phyloP scores from a whole-genome alignment of 2,888 invertebrate species.

The Mythimna albipuncta region DNA sequence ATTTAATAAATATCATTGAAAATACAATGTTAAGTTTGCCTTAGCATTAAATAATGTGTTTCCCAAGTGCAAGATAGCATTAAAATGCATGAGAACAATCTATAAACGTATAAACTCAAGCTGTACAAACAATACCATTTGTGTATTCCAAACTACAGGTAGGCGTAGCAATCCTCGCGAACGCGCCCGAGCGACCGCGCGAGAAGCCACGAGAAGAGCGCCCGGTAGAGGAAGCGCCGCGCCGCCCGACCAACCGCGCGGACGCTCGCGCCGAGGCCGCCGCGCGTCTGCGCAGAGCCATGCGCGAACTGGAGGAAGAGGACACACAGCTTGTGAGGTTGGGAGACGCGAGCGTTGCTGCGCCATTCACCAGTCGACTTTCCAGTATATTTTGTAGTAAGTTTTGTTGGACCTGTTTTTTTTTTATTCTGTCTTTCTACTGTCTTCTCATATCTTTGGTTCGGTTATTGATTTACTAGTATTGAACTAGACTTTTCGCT shows the following conservation, averaged over 20 bases:
- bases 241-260: conserved; percentile 73
- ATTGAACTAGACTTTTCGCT: neutral
- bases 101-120: neutral
- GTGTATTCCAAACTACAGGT: conserved; percentile 74
- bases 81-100: no score
- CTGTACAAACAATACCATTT: no score
- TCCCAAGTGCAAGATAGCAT: no score
- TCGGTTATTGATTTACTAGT: neutral
- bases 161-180: conserved; percentile 97
- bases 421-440: neutral
- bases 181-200: conserved; percentile 92
- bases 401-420: conserved; percentile 67
- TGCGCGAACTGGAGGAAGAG: conserved; percentile 96
- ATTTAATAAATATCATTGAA: no score
- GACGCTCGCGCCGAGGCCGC: conserved; percentile 81
- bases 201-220: conserved; percentile 88
- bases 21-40: neutral
- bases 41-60: neutral
- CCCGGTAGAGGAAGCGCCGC: conserved; percentile 92
- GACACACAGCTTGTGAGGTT: conserved; percentile 97
- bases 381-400: conserved; percentile 98
- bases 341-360: conserved; percentile 99
- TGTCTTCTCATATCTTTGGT: neutral
- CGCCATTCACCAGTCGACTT: conserved; percentile 99
- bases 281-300: conserved; percentile 92